phyloP scores from a whole-genome alignment of 2,797 vertebrate genomes.

The Chloroceryle amazona region DNA sequence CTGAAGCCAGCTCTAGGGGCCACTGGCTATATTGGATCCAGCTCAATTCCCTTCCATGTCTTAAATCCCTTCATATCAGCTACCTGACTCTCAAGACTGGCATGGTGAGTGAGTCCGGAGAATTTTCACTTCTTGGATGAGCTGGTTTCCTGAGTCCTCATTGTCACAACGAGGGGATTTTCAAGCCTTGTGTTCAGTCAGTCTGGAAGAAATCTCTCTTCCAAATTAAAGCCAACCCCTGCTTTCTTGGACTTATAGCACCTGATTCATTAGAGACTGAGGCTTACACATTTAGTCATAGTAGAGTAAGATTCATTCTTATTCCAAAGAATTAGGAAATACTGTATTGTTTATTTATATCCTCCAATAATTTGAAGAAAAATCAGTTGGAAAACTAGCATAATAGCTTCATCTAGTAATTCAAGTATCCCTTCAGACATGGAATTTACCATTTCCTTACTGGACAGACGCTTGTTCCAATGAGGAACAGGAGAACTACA shows the following conservation, averaged over 20 bases:
- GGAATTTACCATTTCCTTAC: neutral
- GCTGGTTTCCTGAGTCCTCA: neutral
- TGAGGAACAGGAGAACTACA: neutral
- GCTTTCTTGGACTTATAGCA: neutral
- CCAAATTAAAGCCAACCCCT: neutral
- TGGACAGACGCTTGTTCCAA: neutral
- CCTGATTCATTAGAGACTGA: neutral
- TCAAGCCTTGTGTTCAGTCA: neutral
- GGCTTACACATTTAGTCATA: neutral
- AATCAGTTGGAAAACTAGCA: neutral
- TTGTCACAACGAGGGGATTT: rapidly evolving
- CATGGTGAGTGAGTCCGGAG: neutral
- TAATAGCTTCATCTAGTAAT: neutral
- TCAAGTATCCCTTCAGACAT: neutral
- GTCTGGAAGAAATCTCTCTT: neutral
- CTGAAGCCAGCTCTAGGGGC: neutral
- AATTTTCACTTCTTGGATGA: neutral
- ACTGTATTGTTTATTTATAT: neutral
- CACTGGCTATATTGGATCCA: neutral
- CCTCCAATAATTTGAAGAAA: neutral
- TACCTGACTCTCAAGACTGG: neutral
- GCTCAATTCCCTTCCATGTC: neutral
- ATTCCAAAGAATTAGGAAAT: neutral
- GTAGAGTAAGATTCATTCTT: neutral
- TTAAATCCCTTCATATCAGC: neutral